Conservation (phyloP, 2,797 vertebrate species). For the Enoplosus armatus region DNA sequence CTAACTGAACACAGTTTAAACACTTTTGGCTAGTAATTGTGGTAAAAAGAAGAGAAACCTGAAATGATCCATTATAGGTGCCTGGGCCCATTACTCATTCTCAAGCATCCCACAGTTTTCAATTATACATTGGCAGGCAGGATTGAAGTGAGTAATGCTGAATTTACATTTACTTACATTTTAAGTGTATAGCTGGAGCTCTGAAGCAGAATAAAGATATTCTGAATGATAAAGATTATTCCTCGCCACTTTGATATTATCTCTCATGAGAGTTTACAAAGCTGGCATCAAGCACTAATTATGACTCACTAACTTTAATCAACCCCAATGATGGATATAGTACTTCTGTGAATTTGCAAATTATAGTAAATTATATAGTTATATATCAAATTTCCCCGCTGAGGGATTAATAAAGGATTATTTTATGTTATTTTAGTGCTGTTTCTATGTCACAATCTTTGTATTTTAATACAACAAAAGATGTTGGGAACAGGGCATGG, state of each 20-base stretch:
- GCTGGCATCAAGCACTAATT: background rate
- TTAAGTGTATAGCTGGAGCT: constrained; percentile 20
- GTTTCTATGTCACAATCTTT: background rate
- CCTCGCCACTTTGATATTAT: background rate
- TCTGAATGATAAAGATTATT: constrained; percentile 12
- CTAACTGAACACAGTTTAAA: constrained; percentile 51
- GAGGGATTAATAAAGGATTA: no score
- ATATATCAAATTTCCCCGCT: no score
- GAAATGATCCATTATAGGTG: constrained; percentile 60
- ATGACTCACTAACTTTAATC: background rate
- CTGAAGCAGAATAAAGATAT: background rate
- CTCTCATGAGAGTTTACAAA: background rate
- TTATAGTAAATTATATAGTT: no score
- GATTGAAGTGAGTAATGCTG: constrained; percentile 32
- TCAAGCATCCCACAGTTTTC: constrained; percentile 53
- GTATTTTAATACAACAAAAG: background rate
- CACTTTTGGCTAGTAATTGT: constrained; percentile 67
- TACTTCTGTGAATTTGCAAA: no score
- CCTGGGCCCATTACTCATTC: constrained; percentile 60
- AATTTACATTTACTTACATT: constrained; percentile 45
- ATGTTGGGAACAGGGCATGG: background rate
- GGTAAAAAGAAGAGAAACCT: constrained; percentile 64
- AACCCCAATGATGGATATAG: background rate
- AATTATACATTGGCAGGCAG: constrained; percentile 39
- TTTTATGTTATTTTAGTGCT: no score